Evolutionary conservation across 2,797 vertebrate genomes (phyloP).

Genomic region (Xenopus petersii): DNA sequence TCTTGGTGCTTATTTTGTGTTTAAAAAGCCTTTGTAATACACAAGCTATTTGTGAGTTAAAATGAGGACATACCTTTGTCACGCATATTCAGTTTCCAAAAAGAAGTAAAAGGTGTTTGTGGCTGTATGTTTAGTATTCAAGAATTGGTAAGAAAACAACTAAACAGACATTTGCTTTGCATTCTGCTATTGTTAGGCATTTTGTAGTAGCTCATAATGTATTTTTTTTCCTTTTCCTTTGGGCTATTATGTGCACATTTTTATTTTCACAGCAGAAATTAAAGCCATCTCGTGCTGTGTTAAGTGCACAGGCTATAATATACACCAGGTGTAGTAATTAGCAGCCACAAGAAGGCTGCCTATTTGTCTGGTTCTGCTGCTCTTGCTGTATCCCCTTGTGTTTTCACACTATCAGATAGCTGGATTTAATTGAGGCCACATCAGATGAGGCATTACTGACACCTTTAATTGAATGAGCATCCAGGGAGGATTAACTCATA

Average conservation of each 20-base stretch:
- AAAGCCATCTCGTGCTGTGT: constrained; percentile 64
- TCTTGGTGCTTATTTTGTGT: no score
- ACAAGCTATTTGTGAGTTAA: no score
- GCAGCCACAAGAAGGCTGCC: constrained; percentile 72
- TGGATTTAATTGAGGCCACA: constrained; percentile 84
- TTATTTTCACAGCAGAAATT: constrained; percentile 50
- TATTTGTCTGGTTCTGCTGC: constrained; percentile 75
- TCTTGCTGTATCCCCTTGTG: constrained; percentile 79
- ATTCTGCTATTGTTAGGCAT: constrained; percentile 48
- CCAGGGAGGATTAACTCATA: constrained; percentile 85
- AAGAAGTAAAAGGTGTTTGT: no score
- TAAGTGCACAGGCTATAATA: constrained; percentile 72
- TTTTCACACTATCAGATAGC: constrained; percentile 80
- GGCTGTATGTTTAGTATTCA: no score
- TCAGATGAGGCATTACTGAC: constrained; percentile 86
- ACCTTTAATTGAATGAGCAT: constrained; percentile 86
- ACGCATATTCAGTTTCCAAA: no score
- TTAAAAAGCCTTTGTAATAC: no score
- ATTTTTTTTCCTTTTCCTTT: constrained; percentile 20
- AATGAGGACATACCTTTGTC: no score
- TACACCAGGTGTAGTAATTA: constrained; percentile 83
- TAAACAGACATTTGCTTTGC: constrained; percentile 15
- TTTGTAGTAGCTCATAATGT: constrained; percentile 17
- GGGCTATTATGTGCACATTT: constrained; percentile 41
- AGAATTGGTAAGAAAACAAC: no score